phyloP scores from a whole-genome alignment of 2,113 vertebrate genomes.

The Rattus rattus region DNA sequence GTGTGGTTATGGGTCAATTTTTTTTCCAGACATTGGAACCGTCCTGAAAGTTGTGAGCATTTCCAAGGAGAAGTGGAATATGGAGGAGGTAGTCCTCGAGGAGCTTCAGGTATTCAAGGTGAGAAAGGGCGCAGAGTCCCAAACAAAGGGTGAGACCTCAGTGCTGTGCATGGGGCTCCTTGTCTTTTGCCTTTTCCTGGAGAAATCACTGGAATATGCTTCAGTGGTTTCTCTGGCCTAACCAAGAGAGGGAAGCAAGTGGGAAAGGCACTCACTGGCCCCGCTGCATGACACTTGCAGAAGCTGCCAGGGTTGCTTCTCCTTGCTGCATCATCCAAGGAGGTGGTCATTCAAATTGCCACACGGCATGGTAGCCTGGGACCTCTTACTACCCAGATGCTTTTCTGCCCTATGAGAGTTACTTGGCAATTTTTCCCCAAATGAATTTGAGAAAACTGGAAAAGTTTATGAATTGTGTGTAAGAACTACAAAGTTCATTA shows the following conservation, averaged over 20 bases:
- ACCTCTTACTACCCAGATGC: constrained; percentile 71
- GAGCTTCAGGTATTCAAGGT: constrained; percentile 97
- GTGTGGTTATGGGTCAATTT: background rate
- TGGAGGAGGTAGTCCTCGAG: constrained; percentile 95
- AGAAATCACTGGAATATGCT: constrained; percentile 51
- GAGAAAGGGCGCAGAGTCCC: constrained; percentile 35
- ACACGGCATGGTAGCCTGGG: constrained; percentile 73
- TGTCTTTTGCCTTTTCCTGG: constrained; percentile 24
- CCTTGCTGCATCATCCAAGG: constrained; percentile 77
- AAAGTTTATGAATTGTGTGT: constrained; percentile 53
- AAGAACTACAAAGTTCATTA: constrained; percentile 27
- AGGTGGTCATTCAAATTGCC: constrained; percentile 72
- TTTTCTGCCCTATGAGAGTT: constrained; percentile 74
- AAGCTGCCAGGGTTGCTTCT: constrained; percentile 44
- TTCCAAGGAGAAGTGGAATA: constrained; percentile 94
- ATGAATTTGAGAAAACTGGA: constrained; percentile 48
- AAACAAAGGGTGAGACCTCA: background rate
- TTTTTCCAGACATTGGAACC: constrained; percentile 90
- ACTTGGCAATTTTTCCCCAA: constrained; percentile 60
- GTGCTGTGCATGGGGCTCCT: background rate
- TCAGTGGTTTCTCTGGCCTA: constrained; percentile 44
- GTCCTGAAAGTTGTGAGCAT: constrained; percentile 97
- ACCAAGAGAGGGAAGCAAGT: constrained; percentile 47
- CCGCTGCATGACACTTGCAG: constrained; percentile 65
- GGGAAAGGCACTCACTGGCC: constrained; percentile 54